These are phyloP conservation scores for Anomalospiza imberbis DNA, from an alignment of 2,797 vertebrate genomes.

Conservation along the genomic window DNA sequence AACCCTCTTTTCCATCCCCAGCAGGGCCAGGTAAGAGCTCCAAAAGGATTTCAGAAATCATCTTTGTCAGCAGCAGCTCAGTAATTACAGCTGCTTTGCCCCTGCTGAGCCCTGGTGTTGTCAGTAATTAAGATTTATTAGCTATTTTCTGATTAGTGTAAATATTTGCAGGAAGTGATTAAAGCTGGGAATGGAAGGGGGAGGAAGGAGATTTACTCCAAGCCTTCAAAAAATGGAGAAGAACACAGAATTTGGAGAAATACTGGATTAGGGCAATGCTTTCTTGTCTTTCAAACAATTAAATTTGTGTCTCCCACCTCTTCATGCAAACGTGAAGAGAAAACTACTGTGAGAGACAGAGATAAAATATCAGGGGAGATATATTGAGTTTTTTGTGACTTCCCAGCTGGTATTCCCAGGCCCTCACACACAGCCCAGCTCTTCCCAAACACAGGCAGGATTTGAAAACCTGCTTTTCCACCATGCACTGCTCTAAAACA, in stretches of 20 bases:
- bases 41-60: not conserved
- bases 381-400: accelerated
- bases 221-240: not conserved
- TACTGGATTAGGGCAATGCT: not conserved
- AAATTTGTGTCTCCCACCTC: not conserved
- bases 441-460: not conserved
- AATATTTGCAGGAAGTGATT: slow-evolving; percentile 23
- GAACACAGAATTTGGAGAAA: not conserved
- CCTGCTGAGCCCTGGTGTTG: slow-evolving; percentile 1
- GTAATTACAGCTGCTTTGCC: not conserved
- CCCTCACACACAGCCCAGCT: not conserved
- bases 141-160: slow-evolving; percentile 4
- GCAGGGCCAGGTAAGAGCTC: not conserved
- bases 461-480: not conserved
- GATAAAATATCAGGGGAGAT: not conserved
- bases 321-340: too few relatives aligned
- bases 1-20: not conserved
- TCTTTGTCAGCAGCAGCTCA: not conserved
- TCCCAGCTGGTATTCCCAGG: not conserved
- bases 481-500: accelerated
- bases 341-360: accelerated
- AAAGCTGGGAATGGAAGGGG: not conserved
- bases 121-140: slow-evolving; percentile 6
- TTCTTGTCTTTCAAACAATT: not conserved
- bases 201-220: not conserved